These are phyloP conservation scores for Brachionus sp. DNA, from an alignment of 1,140 invertebrate species.

Conservation along the genomic window DNA sequence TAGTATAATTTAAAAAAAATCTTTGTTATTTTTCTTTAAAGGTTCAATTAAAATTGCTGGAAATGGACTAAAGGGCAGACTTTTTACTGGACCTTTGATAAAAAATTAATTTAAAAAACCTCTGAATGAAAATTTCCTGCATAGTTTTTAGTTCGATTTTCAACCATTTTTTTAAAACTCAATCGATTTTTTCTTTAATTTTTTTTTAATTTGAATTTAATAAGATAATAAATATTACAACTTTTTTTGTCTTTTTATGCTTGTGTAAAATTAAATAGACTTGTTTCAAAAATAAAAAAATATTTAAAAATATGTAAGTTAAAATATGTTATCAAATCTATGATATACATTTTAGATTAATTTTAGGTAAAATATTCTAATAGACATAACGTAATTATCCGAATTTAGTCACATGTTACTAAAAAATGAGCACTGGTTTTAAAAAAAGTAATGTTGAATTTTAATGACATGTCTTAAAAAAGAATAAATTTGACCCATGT, in stretches of 20 bases:
- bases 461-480: too few species aligned
- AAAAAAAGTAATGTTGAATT: too few species aligned
- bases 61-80: background rate
- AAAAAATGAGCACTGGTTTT: too few species aligned
- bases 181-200: background rate
- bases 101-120: background rate
- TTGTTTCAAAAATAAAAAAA: background rate
- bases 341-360: too few species aligned
- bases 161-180: background rate
- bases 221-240: background rate
- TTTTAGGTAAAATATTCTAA: too few species aligned
- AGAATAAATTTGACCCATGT: too few species aligned
- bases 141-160: background rate
- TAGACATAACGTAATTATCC: too few species aligned
- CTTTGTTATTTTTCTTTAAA: background rate
- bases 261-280: background rate
- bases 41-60: background rate
- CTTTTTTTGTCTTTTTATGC: background rate
- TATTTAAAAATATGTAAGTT: too few species aligned
- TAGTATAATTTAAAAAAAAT: background rate
- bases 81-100: background rate
- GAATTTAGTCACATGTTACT: too few species aligned
- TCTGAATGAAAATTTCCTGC: slow-evolving; percentile 1
- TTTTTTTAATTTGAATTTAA: background rate
- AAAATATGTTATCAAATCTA: too few species aligned